Conservation (phyloP, 1,140 invertebrate species). For the Sarcophaga bullata region DNA sequence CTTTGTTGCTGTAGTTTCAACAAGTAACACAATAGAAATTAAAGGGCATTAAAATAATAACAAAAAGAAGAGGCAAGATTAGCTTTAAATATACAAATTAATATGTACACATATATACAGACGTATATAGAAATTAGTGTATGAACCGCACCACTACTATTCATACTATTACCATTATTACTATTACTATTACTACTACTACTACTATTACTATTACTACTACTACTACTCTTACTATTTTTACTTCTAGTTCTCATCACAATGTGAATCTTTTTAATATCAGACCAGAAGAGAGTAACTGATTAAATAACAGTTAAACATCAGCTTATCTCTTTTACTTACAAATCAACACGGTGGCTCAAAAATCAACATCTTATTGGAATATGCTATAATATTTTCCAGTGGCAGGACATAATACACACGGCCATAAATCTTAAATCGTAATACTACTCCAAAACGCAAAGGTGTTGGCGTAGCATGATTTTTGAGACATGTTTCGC, state of each 20-base stretch:
- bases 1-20: not conserved
- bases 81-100: not conserved
- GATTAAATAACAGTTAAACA: constrained; percentile 11
- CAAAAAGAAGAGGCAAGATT: not conserved
- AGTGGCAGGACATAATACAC: too few species aligned
- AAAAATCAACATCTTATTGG: too few species aligned
- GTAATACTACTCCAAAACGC: too few species aligned
- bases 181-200: too few species aligned
- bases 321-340: not conserved
- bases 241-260: not conserved
- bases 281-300: not conserved
- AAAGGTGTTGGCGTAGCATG: too few species aligned
- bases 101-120: not conserved
- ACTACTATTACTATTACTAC: too few species aligned
- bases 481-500: too few species aligned
- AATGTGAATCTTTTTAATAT: constrained; percentile 2
- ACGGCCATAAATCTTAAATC: too few species aligned
- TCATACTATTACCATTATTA: too few species aligned
- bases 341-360: too few species aligned
- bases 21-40: constrained; percentile 19
- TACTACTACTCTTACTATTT: too few species aligned
- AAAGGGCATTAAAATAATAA: constrained; percentile 9
- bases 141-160: not conserved
- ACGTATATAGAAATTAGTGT: not conserved
- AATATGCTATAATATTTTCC: too few species aligned